A percentile compares a stretch with the other conserved stretches of the same genome.
These are phyloP conservation scores for Dicrostonyx torquatus DNA, from an alignment of 2,797 vertebrate genomes.

Conservation along the genomic window DNA sequence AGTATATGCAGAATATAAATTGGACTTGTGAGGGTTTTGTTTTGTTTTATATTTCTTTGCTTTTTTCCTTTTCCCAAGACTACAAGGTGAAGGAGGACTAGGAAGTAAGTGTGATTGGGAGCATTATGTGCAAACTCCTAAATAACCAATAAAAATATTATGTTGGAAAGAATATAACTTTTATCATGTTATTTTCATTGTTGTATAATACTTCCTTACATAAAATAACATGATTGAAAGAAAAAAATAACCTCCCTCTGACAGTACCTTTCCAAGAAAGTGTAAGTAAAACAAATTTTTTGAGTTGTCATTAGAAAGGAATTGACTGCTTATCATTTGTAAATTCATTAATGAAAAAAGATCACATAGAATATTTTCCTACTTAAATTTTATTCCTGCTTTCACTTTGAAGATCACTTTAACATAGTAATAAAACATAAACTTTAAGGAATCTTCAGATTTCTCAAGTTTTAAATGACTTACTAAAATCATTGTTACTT, in stretches of 20 bases:
- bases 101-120: not conserved
- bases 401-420: not conserved
- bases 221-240: not conserved
- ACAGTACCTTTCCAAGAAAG: not conserved
- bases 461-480: conserved; percentile 1
- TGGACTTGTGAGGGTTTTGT: not conserved
- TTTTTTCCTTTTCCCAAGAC: not conserved
- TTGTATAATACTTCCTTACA: not conserved
- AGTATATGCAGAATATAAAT: not conserved
- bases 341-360: not conserved
- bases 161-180: not conserved
- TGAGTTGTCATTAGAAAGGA: not conserved
- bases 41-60: not conserved
- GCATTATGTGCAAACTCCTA: not conserved
- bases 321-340: not conserved
- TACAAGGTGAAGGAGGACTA: not conserved
- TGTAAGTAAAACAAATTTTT: not conserved
- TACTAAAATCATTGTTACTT: conserved; percentile 8
- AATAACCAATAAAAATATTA: not conserved
- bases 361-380: not conserved
- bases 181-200: not conserved
- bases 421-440: conserved; percentile 9
- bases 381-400: not conserved
- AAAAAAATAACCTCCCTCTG: conserved; percentile 42
- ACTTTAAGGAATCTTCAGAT: not conserved